Evolutionary conservation across 2,888 invertebrate genomes (phyloP).

Genomic region (Imbricaverruca yamaguchii): DNA sequence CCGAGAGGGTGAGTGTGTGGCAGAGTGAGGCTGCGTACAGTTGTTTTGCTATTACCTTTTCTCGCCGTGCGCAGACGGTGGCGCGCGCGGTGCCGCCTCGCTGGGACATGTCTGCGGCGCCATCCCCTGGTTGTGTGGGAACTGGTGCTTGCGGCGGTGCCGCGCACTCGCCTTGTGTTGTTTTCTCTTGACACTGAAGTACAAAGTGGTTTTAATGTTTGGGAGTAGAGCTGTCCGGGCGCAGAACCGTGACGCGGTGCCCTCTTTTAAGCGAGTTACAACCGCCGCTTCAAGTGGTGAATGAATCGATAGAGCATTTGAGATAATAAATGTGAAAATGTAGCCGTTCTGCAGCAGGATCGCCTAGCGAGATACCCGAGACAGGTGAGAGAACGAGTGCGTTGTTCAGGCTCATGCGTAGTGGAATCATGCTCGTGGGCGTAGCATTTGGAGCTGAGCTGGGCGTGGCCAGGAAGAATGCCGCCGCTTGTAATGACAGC

Average conservation of each 20-base stretch:
- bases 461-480: too few species aligned
- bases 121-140: not conserved
- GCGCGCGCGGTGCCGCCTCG: not conserved
- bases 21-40: not conserved
- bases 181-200: slow-evolving; percentile 1
- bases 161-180: not conserved
- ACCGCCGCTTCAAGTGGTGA: not conserved
- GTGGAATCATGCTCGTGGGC: too few species aligned
- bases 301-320: slow-evolving; percentile 15
- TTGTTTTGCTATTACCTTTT: slow-evolving; percentile 17
- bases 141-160: not conserved
- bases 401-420: too few species aligned
- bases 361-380: too few species aligned
- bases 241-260: not conserved
- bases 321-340: slow-evolving; percentile 17
- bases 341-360: not conserved
- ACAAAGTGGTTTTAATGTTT: slow-evolving; percentile 18
- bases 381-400: too few species aligned
- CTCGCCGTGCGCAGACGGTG: not conserved
- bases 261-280: not conserved
- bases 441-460: too few species aligned
- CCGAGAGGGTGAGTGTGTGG: not conserved
- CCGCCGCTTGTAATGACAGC: too few species aligned
- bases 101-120: too few species aligned
- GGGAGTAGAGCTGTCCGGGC: not conserved